A percentile compares a stretch with the other conserved stretches of the same genome.
Evolutionary conservation across 1,140 invertebrate species (phyloP).

Genomic region (Pissodes strobi): DNA sequence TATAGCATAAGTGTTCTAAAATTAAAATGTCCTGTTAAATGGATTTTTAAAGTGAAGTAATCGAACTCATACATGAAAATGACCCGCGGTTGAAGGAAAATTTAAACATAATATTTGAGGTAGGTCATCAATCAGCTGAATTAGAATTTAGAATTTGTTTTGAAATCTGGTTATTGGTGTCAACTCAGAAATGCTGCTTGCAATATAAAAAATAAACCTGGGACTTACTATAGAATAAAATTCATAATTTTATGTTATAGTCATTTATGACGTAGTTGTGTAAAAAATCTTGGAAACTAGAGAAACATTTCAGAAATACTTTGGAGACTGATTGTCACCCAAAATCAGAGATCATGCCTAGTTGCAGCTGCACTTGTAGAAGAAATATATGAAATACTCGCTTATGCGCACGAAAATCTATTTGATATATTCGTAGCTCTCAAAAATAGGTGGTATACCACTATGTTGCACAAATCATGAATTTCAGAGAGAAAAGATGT

Average conservation of each 20-base stretch:
- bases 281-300: background rate
- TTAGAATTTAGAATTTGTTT: no score
- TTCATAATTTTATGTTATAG: no score
- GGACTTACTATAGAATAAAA: no score
- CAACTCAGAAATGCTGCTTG: no score
- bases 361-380: background rate
- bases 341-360: background rate
- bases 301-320: constrained; percentile 1
- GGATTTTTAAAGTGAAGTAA: background rate
- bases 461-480: no score
- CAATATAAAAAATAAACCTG: no score
- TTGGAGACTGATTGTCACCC: background rate
- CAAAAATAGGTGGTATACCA: no score
- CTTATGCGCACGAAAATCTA: background rate
- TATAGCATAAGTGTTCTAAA: background rate
- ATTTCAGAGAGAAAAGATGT: no score
- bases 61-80: background rate
- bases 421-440: no score
- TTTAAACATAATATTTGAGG: background rate
- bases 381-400: background rate
- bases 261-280: no score
- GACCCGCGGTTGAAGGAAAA: constrained; percentile 1
- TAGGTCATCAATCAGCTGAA: no score
- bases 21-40: background rate
- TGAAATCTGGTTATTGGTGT: no score